These are phyloP conservation scores for Struthidea cinerea DNA, from an alignment of 2,113 vertebrate genomes.

Conservation along the genomic window DNA sequence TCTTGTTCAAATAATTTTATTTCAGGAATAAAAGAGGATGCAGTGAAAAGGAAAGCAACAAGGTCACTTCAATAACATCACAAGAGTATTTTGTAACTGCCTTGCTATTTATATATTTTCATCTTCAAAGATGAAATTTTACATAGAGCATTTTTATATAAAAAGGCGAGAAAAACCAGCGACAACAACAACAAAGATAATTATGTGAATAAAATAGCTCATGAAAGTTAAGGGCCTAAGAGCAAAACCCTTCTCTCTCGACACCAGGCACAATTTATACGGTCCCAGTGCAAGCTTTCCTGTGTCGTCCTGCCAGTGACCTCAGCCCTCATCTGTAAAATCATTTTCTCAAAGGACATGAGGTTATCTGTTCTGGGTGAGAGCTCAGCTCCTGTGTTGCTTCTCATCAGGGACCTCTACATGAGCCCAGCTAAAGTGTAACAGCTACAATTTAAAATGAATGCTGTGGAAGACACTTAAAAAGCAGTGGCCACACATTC, in stretches of 20 bases:
- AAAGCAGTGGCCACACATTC: neutral
- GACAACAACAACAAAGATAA: neutral
- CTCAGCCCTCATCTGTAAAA: neutral
- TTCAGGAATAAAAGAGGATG: neutral
- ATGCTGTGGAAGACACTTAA: neutral
- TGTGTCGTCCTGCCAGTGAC: neutral
- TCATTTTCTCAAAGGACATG: neutral
- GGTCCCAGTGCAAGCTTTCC: neutral
- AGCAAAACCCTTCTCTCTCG: neutral
- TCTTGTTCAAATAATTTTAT: conserved; percentile 30
- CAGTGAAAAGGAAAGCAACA: neutral
- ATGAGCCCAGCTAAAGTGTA: neutral
- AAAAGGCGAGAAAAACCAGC: neutral
- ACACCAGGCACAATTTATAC: neutral
- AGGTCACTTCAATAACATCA: conserved; percentile 46
- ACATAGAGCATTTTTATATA: neutral
- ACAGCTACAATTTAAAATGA: neutral
- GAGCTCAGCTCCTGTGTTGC: neutral
- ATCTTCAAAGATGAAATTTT: neutral
- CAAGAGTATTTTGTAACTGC: neutral
- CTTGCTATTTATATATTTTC: conserved; percentile 1
- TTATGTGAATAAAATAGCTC: neutral
- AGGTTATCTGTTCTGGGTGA: neutral
- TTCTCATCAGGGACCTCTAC: neutral
- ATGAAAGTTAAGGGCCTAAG: neutral